A percentile compares a stretch with the other conserved stretches of the same genome.
Evolutionary conservation across 37 sponge, comb jelly and placozoan species (phyloP).

Genomic region (Diacarnus erythraeanus): DNA sequence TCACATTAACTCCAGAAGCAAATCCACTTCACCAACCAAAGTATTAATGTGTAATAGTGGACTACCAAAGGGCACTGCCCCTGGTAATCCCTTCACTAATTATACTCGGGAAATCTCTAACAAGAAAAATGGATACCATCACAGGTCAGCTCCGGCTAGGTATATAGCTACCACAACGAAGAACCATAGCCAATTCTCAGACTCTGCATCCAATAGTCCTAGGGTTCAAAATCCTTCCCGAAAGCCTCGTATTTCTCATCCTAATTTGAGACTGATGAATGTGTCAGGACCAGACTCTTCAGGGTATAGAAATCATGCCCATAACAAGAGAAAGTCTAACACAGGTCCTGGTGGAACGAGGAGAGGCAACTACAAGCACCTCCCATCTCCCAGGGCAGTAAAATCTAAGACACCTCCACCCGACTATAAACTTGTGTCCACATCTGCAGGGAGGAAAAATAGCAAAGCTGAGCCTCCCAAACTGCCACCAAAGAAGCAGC

Average conservation of each 20-base stretch:
- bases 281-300: neutral
- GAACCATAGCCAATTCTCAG: neutral
- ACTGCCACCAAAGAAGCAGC: slow-evolving; percentile 1
- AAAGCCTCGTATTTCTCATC: slow-evolving; percentile 12
- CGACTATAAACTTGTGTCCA: neutral
- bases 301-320: neutral
- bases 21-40: neutral
- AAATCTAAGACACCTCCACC: slow-evolving; percentile 42
- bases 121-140: neutral
- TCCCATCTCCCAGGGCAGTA: neutral
- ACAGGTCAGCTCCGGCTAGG: neutral
- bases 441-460: neutral
- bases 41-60: neutral
- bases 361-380: slow-evolving; percentile 16
- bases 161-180: neutral
- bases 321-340: neutral
- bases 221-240: neutral
- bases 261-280: slow-evolving; percentile 5
- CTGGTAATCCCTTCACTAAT: neutral
- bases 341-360: neutral
- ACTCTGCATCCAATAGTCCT: slow-evolving; percentile 28
- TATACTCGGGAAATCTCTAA: neutral
- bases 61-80: neutral
- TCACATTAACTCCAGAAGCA: neutral
- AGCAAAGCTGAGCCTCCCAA: neutral